phyloP scores from a whole-genome alignment of 2,888 invertebrate genomes.

The Proisotoma minuta region DNA sequence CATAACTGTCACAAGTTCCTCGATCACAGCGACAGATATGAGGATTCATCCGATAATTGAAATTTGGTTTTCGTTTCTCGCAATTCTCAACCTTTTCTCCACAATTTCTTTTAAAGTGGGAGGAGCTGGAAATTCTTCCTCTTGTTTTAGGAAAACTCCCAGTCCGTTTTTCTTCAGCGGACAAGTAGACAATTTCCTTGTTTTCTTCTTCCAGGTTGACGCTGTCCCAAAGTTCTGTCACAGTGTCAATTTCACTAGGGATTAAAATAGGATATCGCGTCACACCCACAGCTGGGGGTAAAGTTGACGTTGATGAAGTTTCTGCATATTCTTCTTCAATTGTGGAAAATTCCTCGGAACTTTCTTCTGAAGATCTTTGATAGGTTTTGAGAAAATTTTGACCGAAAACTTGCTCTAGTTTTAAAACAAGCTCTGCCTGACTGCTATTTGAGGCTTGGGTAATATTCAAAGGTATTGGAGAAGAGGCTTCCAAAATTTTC shows the following conservation, averaged over 20 bases:
- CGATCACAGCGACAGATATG: constrained; percentile 36
- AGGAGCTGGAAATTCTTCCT: background rate
- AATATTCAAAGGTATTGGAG: no score
- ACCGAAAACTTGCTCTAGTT: background rate
- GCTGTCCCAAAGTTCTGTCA: background rate
- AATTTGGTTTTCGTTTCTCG: background rate
- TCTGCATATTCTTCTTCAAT: background rate
- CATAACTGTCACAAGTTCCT: constrained; percentile 26
- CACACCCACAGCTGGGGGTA: background rate
- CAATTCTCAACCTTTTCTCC: constrained; percentile 15
- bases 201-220: background rate
- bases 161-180: background rate
- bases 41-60: constrained; percentile 15
- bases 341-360: background rate
- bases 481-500: no score
- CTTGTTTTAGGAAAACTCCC: background rate
- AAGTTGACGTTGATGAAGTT: background rate
- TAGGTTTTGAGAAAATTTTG: background rate
- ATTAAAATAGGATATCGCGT: constrained; percentile 31
- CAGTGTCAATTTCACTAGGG: constrained; percentile 9
- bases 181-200: background rate
- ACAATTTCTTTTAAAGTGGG: constrained; percentile 15
- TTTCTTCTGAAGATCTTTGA: background rate
- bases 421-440: no score
- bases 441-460: no score